A percentile compares a stretch with the other conserved stretches of the same genome.
phyloP scores from a whole-genome alignment of 2,888 invertebrate species.

The Acrobasis repandana region DNA sequence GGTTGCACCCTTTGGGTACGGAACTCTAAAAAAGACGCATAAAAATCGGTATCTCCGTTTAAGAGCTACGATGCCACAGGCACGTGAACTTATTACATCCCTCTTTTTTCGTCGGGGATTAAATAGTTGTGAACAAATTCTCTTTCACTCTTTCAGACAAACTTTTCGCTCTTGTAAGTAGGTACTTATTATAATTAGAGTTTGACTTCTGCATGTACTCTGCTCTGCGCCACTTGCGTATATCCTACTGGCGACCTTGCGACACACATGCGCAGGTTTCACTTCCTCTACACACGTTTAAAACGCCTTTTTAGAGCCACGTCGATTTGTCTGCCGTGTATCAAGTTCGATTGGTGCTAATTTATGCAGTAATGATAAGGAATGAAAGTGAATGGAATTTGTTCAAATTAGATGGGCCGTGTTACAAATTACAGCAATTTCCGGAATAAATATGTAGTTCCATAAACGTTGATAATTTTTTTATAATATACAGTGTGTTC shows the following conservation, averaged over 20 bases:
- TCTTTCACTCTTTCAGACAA: no score
- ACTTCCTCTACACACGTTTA: conserved; percentile 62
- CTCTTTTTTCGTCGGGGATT: no score
- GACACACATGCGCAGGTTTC: conserved; percentile 76
- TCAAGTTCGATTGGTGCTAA: conserved; percentile 15
- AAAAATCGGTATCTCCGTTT: no score
- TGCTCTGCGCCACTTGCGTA: conserved; percentile 58
- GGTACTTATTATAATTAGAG: background rate
- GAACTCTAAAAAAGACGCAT: no score
- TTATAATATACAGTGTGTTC: background rate
- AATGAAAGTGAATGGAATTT: conserved; percentile 14
- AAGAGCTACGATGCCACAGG: no score
- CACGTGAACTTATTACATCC: no score
- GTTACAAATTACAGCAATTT: background rate
- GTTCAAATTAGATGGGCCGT: conserved; percentile 3
- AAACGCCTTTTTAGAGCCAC: conserved; percentile 26
- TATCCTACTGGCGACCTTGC: conserved; percentile 80
- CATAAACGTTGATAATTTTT: background rate
- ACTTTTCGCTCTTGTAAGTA: no score
- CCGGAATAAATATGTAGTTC: background rate
- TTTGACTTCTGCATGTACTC: background rate
- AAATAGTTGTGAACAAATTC: no score
- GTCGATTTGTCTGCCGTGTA: conserved; percentile 11
- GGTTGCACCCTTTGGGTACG: no score
- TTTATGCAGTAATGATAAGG: conserved; percentile 18